Base-by-base conservation (phyloP, 2,113 vertebrate species). In the Micronycteris hirsuta region DNA sequence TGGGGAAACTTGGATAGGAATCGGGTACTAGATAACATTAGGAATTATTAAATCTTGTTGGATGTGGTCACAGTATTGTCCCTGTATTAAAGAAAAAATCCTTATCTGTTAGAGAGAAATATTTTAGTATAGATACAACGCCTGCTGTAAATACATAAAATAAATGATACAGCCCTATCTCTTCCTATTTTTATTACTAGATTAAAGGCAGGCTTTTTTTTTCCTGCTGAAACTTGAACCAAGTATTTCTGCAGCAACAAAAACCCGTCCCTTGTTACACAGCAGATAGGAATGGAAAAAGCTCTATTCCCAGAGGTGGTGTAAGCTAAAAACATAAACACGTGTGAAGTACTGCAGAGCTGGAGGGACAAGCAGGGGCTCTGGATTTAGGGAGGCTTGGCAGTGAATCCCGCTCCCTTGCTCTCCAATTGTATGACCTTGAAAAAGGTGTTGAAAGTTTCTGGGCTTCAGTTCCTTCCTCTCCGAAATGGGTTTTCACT, bases 31-130 rank as follows among this genome's bases (percentile, higher is more conserved):
- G 33, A 20, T 43, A 86, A 71, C 20, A 82, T 31, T 10, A 61
- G 16, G 38, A 87, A 49, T 67, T 76, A 90, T 22, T 92, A 87
- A 89, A 84, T 84, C 78, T 81, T 95, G 26, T 84, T 92, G n/a
- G 47, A 61, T 68, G 31, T 78, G 43, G 7, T 76, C 80, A 89
- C 3, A 83, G 31, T 38, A 71, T 2, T 71, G 6, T 58, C 13
- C 7, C 89, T 74, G 47, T 43, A 71, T 76, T n/a, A 92, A 71
- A 82, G 10, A 52, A 93, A 87, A 88, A 76, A 33, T 43, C 45
- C 58, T 80, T 63, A 67, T 54, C 65, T 90, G 31, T 58, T 90
- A 74, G 15, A 94, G 8, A 70, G 38, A 90, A 5, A 77, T 43
- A 89, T 1, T 90, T 45, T 96, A 56, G 54, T 36, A 43, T 56